Evolutionary conservation across 2,888 invertebrate genomes (phyloP).

Genomic region (Drosophila gaucha): DNA sequence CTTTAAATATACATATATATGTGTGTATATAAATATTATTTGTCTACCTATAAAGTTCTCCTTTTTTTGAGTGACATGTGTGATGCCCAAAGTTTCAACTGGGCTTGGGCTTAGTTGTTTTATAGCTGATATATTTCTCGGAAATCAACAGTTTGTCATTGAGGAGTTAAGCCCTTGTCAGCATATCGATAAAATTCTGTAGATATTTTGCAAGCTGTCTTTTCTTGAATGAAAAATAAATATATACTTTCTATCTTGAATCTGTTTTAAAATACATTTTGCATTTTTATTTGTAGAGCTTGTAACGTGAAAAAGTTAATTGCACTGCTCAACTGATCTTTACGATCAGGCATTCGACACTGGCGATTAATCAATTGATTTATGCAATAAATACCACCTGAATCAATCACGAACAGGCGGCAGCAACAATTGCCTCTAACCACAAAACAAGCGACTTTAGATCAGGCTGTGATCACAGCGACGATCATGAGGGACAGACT

Average conservation of each 20-base stretch:
- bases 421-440: conserved; percentile 15
- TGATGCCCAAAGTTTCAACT: conserved; percentile 22
- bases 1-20: conserved; percentile 32
- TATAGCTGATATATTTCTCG: conserved; percentile 45
- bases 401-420: conserved; percentile 64
- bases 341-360: conserved; percentile 26
- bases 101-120: conserved; percentile 7
- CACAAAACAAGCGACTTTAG: conserved; percentile 19
- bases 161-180: not conserved
- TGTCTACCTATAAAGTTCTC: conserved; percentile 16
- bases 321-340: conserved; percentile 18
- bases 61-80: conserved; percentile 64
- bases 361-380: conserved; percentile 50
- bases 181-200: too few relatives aligned
- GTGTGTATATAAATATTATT: not conserved
- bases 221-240: not conserved
- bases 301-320: conserved; percentile 6
- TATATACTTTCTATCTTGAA: not conserved
- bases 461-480: conserved; percentile 6
- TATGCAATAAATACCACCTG: conserved; percentile 46
- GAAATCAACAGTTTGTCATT: conserved; percentile 52
- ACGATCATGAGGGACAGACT: conserved; percentile 26
- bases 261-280: not conserved
- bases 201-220: not conserved
- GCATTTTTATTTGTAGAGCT: not conserved